A percentile compares a stretch with the other conserved stretches of the same genome.
phyloP scores from a whole-genome alignment of 2,797 vertebrate species.

The Neosilurus hyrtlii region DNA sequence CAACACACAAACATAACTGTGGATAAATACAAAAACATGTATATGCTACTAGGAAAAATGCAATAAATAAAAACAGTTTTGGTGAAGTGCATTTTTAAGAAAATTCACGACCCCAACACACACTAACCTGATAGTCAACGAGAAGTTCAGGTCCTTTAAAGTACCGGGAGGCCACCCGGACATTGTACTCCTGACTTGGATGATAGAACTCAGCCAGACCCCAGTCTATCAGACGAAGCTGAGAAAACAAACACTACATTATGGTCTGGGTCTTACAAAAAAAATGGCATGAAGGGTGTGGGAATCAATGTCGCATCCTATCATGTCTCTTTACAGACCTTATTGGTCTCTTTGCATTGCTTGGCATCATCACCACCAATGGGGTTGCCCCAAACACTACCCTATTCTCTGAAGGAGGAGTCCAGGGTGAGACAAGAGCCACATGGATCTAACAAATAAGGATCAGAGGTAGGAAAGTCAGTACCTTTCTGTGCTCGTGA shows the following conservation, averaged over 20 bases:
- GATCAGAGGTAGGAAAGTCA: background rate
- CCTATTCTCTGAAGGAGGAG: background rate
- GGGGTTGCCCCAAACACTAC: no score
- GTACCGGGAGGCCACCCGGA: constrained; percentile 84
- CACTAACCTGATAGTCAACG: constrained; percentile 83
- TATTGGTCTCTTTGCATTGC: background rate
- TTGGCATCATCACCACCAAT: background rate
- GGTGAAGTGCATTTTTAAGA: no score
- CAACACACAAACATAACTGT: background rate
- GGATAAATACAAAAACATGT: background rate
- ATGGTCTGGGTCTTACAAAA: background rate
- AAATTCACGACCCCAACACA: background rate
- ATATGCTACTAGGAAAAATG: background rate
- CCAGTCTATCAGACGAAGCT: constrained; percentile 87
- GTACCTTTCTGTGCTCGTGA: constrained; percentile 99
- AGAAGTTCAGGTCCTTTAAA: constrained; percentile 87
- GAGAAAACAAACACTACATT: constrained; percentile 17
- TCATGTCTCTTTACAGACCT: background rate
- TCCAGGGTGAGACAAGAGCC: background rate
- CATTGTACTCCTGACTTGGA: constrained; percentile 86
- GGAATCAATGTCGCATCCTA: background rate
- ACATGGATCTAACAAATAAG: background rate
- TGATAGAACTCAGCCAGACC: constrained; percentile 86
- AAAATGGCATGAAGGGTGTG: background rate
- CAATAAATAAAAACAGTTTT: background rate